A percentile compares a stretch with the other conserved stretches of the same genome.
Conservation (phyloP, 2,888 invertebrate species). For the Dichetophora obliterata region DNA sequence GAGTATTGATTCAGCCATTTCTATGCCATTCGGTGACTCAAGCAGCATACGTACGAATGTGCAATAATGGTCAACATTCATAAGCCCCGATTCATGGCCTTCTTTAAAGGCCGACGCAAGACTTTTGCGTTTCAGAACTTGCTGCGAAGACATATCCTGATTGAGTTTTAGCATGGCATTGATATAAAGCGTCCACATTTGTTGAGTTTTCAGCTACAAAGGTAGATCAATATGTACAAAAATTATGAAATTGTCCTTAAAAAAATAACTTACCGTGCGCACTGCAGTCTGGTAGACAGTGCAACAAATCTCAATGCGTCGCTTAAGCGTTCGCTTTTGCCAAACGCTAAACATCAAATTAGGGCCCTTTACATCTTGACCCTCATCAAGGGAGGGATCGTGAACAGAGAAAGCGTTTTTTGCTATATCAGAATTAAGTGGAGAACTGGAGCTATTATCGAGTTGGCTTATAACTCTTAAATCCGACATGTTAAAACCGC, state of each 20-base stretch:
- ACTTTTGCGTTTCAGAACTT: slow-evolving; percentile 71
- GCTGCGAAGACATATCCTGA: slow-evolving; percentile 69
- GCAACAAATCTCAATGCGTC: slow-evolving; percentile 70
- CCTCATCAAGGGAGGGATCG: slow-evolving; percentile 41
- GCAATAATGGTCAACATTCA: slow-evolving; percentile 72
- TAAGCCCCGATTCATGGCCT: slow-evolving; percentile 70
- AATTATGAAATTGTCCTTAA: neutral
- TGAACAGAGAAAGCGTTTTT: neutral
- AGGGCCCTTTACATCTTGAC: slow-evolving; percentile 41
- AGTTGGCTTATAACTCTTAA: slow-evolving; percentile 39
- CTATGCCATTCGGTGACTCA: slow-evolving; percentile 53
- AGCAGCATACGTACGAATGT: slow-evolving; percentile 67
- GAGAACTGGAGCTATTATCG: neutral
- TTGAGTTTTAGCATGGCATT: slow-evolving; percentile 73
- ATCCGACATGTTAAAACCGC: slow-evolving; percentile 67
- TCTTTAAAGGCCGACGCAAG: slow-evolving; percentile 71
- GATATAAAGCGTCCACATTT: slow-evolving; percentile 74
- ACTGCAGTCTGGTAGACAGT: slow-evolving; percentile 72
- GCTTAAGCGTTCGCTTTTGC: slow-evolving; percentile 63
- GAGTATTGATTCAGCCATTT: slow-evolving; percentile 57
- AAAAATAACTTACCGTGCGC: slow-evolving; percentile 57
- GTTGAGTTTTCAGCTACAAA: slow-evolving; percentile 68
- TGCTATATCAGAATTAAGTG: neutral
- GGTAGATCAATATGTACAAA: neutral
- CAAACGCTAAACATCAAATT: slow-evolving; percentile 46